Percentiles rank a stretch among this genome's conserved stretches.
These are phyloP conservation scores for Cylloceria caligata DNA, from an alignment of 2,888 invertebrate genomes.

Conservation along the genomic window DNA sequence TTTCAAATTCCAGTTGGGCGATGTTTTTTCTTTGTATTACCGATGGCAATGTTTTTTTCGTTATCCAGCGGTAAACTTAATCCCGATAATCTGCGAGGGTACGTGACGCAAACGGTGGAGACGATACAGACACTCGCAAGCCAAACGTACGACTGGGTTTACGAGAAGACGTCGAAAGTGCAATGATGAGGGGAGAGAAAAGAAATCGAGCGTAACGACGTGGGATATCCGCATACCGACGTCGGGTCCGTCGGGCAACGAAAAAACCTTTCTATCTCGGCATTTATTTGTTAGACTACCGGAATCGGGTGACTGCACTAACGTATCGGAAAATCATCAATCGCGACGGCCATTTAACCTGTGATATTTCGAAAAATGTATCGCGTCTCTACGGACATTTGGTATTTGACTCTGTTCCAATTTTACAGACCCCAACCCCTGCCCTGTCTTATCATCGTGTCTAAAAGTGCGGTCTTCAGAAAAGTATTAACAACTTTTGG, in stretches of 20 bases:
- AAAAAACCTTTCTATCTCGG: conserved; percentile 72
- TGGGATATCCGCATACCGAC: conserved; percentile 45
- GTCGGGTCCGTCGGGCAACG: conserved; percentile 55
- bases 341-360: conserved; percentile 80
- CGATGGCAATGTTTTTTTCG: neutral
- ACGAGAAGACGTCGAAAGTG: conserved; percentile 91
- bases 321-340: conserved; percentile 72
- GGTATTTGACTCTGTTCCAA: conserved; percentile 39
- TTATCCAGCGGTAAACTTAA: conserved; percentile 90
- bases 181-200: conserved; percentile 84
- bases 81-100: conserved; percentile 91
- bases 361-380: conserved; percentile 80
- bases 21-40: conserved; percentile 41
- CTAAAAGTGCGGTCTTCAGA: conserved; percentile 7
- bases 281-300: conserved; percentile 80
- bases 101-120: conserved; percentile 88
- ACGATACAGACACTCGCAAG: conserved; percentile 89
- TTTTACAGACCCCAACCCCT: neutral
- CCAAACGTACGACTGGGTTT: conserved; percentile 91
- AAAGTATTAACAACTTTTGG: conserved; percentile 31
- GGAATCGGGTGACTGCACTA: conserved; percentile 71
- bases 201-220: conserved; percentile 53
- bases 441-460: conserved; percentile 23
- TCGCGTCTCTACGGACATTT: conserved; percentile 69
- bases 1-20: neutral